These are phyloP conservation scores for Leptodactylus fallax DNA, from an alignment of 2,797 vertebrate species.

Conservation along the genomic window DNA sequence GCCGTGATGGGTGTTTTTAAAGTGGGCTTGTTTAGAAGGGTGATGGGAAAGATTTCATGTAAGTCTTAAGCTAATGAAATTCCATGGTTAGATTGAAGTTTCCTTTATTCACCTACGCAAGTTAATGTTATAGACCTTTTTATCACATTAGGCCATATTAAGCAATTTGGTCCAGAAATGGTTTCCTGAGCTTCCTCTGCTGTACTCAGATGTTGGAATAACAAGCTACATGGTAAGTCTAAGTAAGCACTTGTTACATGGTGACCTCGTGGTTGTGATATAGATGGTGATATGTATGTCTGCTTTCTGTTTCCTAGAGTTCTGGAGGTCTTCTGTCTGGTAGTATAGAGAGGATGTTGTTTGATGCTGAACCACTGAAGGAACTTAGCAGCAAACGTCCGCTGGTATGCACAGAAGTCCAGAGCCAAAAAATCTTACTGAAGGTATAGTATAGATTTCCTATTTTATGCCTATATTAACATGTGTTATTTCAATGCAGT, in stretches of 20 bases:
- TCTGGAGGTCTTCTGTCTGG: slow-evolving; percentile 78
- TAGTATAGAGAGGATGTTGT: slow-evolving; percentile 80
- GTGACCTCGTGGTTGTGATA: too few species aligned
- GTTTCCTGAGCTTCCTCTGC: slow-evolving; percentile 81
- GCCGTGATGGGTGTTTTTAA: too few species aligned
- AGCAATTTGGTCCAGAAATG: slow-evolving; percentile 73
- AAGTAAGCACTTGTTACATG: not conserved
- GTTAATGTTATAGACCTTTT: slow-evolving; percentile 7
- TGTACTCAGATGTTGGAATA: slow-evolving; percentile 80
- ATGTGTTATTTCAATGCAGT: too few species aligned
- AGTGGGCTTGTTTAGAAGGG: too few species aligned
- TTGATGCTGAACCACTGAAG: slow-evolving; percentile 81
- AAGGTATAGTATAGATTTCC: slow-evolving; percentile 73
- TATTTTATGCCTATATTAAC: not conserved
- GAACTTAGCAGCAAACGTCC: slow-evolving; percentile 80
- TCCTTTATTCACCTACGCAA: too few species aligned
- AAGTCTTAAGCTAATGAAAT: too few species aligned
- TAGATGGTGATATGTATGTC: not conserved
- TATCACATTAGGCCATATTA: slow-evolving; percentile 73
- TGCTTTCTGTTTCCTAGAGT: slow-evolving; percentile 68
- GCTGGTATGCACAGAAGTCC: slow-evolving; percentile 76
- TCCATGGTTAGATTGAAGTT: too few species aligned
- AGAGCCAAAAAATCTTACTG: slow-evolving; percentile 78
- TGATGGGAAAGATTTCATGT: too few species aligned
- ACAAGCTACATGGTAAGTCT: slow-evolving; percentile 78